Conservation (phyloP, 1,140 invertebrate genomes). For the Adoxophyes honmai region DNA sequence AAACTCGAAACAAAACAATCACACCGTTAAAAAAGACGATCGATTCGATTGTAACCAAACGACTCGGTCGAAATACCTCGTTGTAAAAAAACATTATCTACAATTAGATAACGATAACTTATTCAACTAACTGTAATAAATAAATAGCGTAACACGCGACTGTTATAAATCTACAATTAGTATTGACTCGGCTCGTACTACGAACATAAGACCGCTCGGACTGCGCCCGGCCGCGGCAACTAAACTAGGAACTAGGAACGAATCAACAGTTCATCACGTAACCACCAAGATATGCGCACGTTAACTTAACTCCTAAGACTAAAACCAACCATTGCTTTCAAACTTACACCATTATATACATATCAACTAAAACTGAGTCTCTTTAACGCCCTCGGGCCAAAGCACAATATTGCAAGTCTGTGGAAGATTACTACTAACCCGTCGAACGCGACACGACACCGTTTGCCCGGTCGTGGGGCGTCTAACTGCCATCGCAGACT, state of each 20-base stretch:
- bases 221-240: constrained; percentile 29
- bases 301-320: constrained; percentile 61
- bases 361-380: constrained; percentile 33
- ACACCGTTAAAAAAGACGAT: constrained; percentile 18
- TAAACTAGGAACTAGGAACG: constrained; percentile 51
- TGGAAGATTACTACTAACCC: constrained; percentile 40
- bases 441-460: constrained; percentile 21
- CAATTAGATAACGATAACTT: constrained; percentile 32
- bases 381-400: constrained; percentile 31
- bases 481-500: constrained; percentile 36
- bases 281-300: constrained; percentile 69
- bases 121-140: constrained; percentile 52
- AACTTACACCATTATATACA: constrained; percentile 24
- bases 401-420: constrained; percentile 44
- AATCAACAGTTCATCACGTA: constrained; percentile 54
- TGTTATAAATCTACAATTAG: constrained; percentile 37
- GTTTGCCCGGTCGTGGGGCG: background rate
- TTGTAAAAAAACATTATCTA: constrained; percentile 45
- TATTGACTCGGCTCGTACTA: constrained; percentile 47
- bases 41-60: constrained; percentile 19
- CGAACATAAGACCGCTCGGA: constrained; percentile 63
- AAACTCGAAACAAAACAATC: constrained; percentile 27
- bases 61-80: constrained; percentile 24
- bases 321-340: constrained; percentile 32
- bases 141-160: constrained; percentile 56